Conservation (phyloP, 1,140 invertebrate genomes). For the Leptestheria dahalacensis region DNA sequence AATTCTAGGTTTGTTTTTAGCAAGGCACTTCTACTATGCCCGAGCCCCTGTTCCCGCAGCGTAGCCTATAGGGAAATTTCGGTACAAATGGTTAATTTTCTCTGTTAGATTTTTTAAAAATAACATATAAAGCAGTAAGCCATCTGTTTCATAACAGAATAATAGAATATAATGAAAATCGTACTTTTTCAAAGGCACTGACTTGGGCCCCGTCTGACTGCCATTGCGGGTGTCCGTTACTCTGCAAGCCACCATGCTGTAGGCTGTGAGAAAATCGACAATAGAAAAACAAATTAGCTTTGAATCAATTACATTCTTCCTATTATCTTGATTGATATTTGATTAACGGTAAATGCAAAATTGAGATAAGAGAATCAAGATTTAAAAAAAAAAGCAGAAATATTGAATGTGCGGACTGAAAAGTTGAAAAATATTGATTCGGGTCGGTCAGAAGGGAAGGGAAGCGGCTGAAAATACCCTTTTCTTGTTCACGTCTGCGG, state of each 20-base stretch:
- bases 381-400: background rate
- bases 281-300: background rate
- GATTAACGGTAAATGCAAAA: too few species aligned
- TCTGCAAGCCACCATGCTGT: conserved; percentile 92
- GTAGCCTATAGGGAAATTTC: background rate
- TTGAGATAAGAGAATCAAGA: background rate
- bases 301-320: too few species aligned
- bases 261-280: conserved; percentile 43
- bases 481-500: conserved; percentile 89
- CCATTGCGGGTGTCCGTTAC: conserved; percentile 81
- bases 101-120: too few species aligned
- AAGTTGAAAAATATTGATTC: background rate
- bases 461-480: too few species aligned
- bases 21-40: background rate
- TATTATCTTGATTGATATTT: too few species aligned
- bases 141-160: too few species aligned
- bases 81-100: too few species aligned
- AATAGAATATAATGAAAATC: too few species aligned
- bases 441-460: too few species aligned
- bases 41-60: background rate
- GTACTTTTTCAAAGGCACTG: conserved; percentile 93
- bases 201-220: conserved; percentile 59
- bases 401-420: background rate
- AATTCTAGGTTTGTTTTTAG: background rate
- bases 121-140: too few species aligned